Evolutionary conservation across 2,888 invertebrate species (phyloP).

Genomic region (Sphaerophoria rueppellii): DNA sequence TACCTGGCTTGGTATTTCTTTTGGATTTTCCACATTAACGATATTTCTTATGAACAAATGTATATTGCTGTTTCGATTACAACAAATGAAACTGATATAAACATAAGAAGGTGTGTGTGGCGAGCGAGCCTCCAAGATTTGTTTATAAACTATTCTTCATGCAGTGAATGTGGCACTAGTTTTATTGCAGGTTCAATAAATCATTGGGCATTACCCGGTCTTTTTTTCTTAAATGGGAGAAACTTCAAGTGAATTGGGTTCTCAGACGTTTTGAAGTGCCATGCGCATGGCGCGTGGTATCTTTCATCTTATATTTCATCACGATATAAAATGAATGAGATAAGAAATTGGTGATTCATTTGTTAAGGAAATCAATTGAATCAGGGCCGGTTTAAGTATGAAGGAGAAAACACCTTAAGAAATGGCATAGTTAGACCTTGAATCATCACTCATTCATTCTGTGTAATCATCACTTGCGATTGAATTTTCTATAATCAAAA

Average conservation of each 20-base stretch:
- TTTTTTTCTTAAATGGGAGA: not conserved
- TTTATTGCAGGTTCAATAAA: constrained; percentile 3
- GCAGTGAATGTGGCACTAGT: not conserved
- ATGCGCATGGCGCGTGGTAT: not conserved
- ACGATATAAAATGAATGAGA: not conserved
- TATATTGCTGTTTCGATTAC: not conserved
- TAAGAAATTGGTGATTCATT: not conserved
- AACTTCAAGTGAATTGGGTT: not conserved
- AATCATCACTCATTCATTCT: too few relatives aligned
- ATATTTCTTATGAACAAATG: constrained; percentile 1
- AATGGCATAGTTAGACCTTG: too few relatives aligned
- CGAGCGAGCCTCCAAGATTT: not conserved
- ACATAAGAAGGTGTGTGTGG: not conserved
- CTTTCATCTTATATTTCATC: too few relatives aligned
- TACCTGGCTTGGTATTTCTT: constrained; percentile 3
- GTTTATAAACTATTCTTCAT: not conserved
- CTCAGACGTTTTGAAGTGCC: not conserved
- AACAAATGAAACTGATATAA: not conserved
- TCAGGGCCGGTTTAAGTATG: too few relatives aligned
- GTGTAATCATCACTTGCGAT: too few relatives aligned
- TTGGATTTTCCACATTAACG: constrained; percentile 26
- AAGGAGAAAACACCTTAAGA: too few relatives aligned
- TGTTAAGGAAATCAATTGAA: not conserved
- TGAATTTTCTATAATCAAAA: too few relatives aligned
- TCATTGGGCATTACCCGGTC: constrained; percentile 17